These are phyloP conservation scores for Tricholaema leucomelas DNA, from an alignment of 2,113 vertebrate genomes.

Conservation along the genomic window DNA sequence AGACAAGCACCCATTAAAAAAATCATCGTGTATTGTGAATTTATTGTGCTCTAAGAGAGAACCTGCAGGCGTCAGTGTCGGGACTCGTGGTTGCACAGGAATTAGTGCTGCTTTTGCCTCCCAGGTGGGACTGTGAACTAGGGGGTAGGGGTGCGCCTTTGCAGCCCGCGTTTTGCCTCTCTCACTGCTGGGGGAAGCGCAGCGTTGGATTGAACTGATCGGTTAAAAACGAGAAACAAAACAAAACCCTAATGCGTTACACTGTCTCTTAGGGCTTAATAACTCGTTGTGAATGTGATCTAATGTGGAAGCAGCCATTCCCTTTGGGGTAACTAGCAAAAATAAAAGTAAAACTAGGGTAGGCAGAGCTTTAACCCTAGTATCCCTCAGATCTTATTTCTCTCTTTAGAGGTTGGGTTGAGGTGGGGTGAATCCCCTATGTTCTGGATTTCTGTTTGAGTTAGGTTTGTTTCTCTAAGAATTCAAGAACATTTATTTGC, in stretches of 20 bases:
- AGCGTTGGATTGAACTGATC: background rate
- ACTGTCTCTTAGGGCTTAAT: background rate
- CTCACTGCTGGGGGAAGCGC: background rate
- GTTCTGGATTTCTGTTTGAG: conserved; percentile 45
- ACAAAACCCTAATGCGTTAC: background rate
- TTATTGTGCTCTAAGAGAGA: background rate
- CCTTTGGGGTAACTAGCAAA: background rate
- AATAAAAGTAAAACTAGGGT: background rate
- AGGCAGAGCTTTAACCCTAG: background rate
- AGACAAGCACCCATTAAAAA: background rate
- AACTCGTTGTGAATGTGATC: background rate
- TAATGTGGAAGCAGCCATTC: background rate
- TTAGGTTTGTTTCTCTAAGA: conserved; percentile 59
- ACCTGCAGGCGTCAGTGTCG: background rate
- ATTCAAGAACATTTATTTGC: conserved; percentile 63
- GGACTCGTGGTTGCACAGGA: background rate
- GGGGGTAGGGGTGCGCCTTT: background rate
- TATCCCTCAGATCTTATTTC: background rate
- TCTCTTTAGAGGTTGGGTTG: background rate
- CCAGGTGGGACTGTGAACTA: background rate
- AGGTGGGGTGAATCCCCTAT: conserved; percentile 5
- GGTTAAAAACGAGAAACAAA: background rate
- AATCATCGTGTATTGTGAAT: background rate
- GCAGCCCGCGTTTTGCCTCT: background rate
- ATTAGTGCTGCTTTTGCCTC: background rate